Base-by-base conservation (phyloP, 2,888 invertebrate genomes). In the Harpagoxenus sublaevis region DNA sequence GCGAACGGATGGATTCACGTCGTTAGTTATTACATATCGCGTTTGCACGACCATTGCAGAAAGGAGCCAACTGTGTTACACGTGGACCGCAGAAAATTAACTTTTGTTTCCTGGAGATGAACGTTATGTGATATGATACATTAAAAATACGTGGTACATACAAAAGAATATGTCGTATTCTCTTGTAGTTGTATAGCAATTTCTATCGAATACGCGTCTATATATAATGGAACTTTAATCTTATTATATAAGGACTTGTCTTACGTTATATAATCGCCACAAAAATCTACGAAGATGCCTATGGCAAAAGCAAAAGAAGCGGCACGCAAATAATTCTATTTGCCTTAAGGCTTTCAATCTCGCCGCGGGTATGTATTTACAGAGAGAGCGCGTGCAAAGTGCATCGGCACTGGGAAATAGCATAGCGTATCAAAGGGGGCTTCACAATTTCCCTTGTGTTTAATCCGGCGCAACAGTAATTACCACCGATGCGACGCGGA, bases 391-490 rank as follows among this genome's bases (percentile, higher is more conserved):
- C 35, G 70, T 35, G 70, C 57, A 79, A 78, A 68, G 45, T 70
- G 57, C 57, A 78, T 66, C 31, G 57, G 57, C 45, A 28, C 28
- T 28, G 60, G 79, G 79, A 71, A 81, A 81, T 71, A 39, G 48
- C 12, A 48, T 18, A 39, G 28, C 18, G 39, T 51, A 70, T 81
- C 51, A 71, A 62, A 71, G 71, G 28, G 28, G 23, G 12, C 45
- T 12, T 62, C 51, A 39, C 48, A 71, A 71, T 81, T 70, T 81
- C 51, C 60, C 48, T n/a, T 28, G 71, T 51, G 48, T 81, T 81
- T 81, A 81, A 81, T 81, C 79, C 70, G 28, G 39, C 60, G 79
- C 60, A 79, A 60, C 35, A 60, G 71, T 81, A 71, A 81, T 81
- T 81, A 81, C 60, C 39, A 31, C n/a, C 79, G 70, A 68, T 35